phyloP scores from a whole-genome alignment of 2,888 invertebrate species.

The Folsomia manolachei region DNA sequence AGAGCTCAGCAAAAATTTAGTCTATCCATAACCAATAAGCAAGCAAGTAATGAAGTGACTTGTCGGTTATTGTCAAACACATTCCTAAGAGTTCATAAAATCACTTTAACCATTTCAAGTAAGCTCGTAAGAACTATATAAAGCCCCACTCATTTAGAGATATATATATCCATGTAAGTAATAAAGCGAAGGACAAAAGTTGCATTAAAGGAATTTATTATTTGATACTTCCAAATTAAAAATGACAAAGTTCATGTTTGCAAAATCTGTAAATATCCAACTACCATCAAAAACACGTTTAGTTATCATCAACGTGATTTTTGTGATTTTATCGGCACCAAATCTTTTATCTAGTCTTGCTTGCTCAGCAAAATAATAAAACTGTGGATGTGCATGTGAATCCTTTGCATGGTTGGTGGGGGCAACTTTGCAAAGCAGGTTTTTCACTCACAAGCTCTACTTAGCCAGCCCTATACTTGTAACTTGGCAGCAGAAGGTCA shows the following conservation, averaged over 20 bases:
- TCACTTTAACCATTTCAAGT: neutral
- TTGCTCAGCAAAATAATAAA: too few species aligned
- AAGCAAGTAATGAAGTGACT: neutral
- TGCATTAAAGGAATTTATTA: neutral
- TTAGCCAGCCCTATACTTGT: too few species aligned
- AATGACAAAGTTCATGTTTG: neutral
- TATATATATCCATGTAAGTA: too few species aligned
- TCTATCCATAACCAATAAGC: too few species aligned
- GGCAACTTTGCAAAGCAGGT: neutral
- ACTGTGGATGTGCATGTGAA: too few species aligned
- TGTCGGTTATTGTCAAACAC: neutral
- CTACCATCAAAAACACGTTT: slow-evolving; percentile 8
- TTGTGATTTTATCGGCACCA: slow-evolving; percentile 1
- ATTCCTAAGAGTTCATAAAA: neutral
- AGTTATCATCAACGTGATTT: slow-evolving; percentile 3
- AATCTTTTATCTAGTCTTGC: too few species aligned
- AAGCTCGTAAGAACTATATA: too few species aligned
- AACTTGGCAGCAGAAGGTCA: neutral
- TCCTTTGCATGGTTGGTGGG: too few species aligned
- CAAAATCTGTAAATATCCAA: neutral
- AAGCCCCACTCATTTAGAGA: too few species aligned
- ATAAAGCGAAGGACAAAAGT: too few species aligned
- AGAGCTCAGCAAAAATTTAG: slow-evolving; percentile 1
- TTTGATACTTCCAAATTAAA: neutral
- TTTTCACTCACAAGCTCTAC: neutral